These are phyloP conservation scores for Cyprinodon variegatus DNA, from an alignment of 2,113 vertebrate genomes.

Conservation along the genomic window DNA sequence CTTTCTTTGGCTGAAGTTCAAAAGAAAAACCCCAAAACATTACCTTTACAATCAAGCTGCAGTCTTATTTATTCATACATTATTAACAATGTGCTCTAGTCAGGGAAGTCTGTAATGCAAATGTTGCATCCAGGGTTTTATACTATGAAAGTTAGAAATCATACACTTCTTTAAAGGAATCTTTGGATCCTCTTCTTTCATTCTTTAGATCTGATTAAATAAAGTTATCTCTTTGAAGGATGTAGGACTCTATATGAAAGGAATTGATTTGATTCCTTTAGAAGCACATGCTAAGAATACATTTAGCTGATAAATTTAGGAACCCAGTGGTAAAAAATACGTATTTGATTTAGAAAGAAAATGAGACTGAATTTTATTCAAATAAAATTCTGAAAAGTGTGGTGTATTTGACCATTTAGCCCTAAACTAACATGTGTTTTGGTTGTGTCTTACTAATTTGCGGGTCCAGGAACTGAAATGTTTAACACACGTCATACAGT, in stretches of 20 bases:
- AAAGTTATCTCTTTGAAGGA: not conserved
- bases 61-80: constrained; percentile 15
- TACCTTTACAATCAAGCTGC: not conserved
- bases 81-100: constrained; percentile 4
- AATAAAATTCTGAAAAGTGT: not conserved
- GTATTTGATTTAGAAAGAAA: not conserved
- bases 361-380: not conserved
- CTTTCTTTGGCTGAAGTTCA: constrained; percentile 24
- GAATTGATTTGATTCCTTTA: not conserved
- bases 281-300: not conserved
- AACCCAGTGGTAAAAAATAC: not conserved
- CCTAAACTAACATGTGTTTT: not conserved
- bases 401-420: not conserved
- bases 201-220: not conserved
- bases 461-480: not conserved
- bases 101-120: constrained; percentile 4
- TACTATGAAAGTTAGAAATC: not conserved
- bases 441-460: not conserved
- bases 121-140: constrained; percentile 3
- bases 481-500: not conserved
- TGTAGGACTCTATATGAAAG: not conserved
- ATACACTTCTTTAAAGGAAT: not conserved
- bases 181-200: not conserved
- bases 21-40: constrained; percentile 12
- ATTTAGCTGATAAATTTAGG: not conserved